Evolutionary conservation across 2,113 vertebrate genomes (phyloP).

Genomic region (Macroglossus sobrinus): DNA sequence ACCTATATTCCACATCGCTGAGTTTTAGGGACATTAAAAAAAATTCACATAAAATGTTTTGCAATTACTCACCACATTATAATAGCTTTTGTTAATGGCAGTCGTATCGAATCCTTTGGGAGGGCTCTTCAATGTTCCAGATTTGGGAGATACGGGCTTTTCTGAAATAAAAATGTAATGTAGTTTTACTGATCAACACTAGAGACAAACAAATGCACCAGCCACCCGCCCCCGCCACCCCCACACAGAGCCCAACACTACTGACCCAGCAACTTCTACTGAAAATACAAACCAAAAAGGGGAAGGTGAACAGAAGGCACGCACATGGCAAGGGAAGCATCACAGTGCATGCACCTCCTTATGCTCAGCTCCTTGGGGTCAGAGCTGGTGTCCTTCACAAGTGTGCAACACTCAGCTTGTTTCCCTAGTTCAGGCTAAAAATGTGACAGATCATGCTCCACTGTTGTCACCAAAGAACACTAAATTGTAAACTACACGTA

Average conservation of each 20-base stretch:
- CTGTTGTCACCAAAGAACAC: rapidly evolving
- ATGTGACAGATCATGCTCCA: no score
- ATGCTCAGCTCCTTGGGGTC: background rate
- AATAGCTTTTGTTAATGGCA: slow-evolving; percentile 98
- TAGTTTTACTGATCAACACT: slow-evolving; percentile 59
- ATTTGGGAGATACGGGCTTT: slow-evolving; percentile 97
- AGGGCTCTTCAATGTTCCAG: slow-evolving; percentile 94
- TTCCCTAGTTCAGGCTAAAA: background rate
- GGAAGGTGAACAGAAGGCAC: no score
- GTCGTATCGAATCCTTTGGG: slow-evolving; percentile 97
- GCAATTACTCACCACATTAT: slow-evolving; percentile 92
- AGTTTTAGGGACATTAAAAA: background rate
- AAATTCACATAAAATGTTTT: background rate
- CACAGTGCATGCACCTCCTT: background rate
- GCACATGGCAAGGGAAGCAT: rapidly evolving
- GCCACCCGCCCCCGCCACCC: no score
- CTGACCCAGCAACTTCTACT: background rate
- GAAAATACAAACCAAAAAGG: no score
- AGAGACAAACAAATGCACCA: background rate
- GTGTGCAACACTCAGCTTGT: rapidly evolving
- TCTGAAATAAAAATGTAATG: slow-evolving; percentile 82
- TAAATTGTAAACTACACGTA: rapidly evolving
- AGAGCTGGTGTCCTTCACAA: background rate
- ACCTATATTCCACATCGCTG: rapidly evolving
- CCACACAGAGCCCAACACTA: background rate